Evolutionary conservation across 2,888 invertebrate genomes (phyloP).

Genomic region (Drosophila robusta): DNA sequence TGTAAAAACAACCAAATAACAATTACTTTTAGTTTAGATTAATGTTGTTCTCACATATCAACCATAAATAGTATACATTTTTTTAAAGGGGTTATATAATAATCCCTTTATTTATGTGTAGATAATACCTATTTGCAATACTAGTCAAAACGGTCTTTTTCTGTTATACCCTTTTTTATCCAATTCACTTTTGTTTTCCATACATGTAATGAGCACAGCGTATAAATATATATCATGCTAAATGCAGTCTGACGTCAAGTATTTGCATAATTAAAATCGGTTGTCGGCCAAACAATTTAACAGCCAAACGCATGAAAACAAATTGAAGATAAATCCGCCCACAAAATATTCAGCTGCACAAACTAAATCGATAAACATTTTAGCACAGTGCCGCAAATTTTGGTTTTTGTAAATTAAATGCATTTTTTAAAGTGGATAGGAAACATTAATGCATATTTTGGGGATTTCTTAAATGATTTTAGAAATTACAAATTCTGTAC

Average conservation of each 20-base stretch:
- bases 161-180: no score
- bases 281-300: constrained; percentile 24
- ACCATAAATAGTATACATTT: no score
- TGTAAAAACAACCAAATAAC: no score
- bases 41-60: no score
- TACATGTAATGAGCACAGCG: constrained; percentile 1
- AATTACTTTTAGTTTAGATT: no score
- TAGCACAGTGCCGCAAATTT: constrained; percentile 24
- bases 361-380: constrained; percentile 40
- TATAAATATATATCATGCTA: constrained; percentile 2
- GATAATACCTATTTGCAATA: no score
- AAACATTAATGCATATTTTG: no score
- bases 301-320: constrained; percentile 18
- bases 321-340: constrained; percentile 5
- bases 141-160: no score
- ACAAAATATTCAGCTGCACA: constrained; percentile 4
- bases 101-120: no score
- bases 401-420: background rate
- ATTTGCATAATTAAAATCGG: constrained; percentile 47
- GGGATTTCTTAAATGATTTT: no score
- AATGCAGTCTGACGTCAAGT: constrained; percentile 26
- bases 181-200: background rate
- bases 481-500: no score
- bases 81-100: no score
- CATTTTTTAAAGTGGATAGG: background rate